Base-by-base conservation (phyloP, 2,888 invertebrate genomes). In the Cheilosia urbana region DNA sequence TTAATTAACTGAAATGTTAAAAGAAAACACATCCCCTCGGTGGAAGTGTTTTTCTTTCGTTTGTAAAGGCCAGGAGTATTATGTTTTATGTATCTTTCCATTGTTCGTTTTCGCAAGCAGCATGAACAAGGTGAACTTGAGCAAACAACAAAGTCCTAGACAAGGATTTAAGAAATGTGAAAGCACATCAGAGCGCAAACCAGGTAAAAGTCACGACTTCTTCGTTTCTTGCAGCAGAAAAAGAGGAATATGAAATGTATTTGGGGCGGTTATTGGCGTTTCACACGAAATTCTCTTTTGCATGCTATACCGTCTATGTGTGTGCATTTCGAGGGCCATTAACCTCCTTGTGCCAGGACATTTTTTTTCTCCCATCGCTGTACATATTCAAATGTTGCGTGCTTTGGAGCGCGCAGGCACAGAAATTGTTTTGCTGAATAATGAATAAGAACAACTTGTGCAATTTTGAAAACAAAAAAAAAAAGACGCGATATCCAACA, bases 131-230 rank as follows among this genome's bases (percentile, higher is more conserved):
- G n/a, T 13, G 17, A 55, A 30, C 11, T 37, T 53, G 37, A 19
- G 42, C 30, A 30, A 55, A 30, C 17, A 47, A 7, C n/a, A 66
- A 58, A 60, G 30, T 60, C 17, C 51, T 60, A 71, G 62, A 42
- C 58, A 65, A 40, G 78, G 55, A 71, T 78, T 63, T 71, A 55
- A 58, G 42, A 79, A 79, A 73, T 63, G 47, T 40, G 57, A 71
- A 63, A 42, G 34, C 17, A 40, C 40, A 49, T 40, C 51, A 57
- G 57, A n/a, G 40, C 47, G 27, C 19, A 79, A 72, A 66, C 71
- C 71, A n/a, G 63, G 42, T 27, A 76, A 71, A 76, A 69, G 81
- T 76, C 75, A 80, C 80, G 75, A 75, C 62, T 57, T 47, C 53
- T 63, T 72, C 13, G 4, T 37, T 37, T 13, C 34, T 9, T 13